A percentile compares a stretch with the other conserved stretches of the same genome.
Evolutionary conservation across 1,140 invertebrate species (phyloP).

Genomic region (Pemphigus obesinymphae): DNA sequence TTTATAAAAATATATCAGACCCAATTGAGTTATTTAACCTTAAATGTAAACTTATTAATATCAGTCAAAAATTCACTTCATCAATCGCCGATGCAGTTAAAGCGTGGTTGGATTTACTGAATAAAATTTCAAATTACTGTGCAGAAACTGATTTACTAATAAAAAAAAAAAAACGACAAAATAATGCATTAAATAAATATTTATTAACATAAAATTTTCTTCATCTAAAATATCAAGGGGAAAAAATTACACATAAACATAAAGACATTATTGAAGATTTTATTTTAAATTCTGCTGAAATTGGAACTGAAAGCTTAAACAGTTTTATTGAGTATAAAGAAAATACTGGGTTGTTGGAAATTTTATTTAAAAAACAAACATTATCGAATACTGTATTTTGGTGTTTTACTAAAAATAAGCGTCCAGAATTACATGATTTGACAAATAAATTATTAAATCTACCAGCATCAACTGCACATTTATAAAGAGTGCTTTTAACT

Average conservation of each 20-base stretch:
- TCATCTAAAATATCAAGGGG: background rate
- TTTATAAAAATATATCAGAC: background rate
- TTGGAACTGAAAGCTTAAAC: background rate
- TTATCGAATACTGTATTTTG: too few relatives aligned
- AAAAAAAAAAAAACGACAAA: conserved; percentile 7
- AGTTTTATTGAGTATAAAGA: background rate
- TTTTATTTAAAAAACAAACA: too few relatives aligned
- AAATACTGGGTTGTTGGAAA: too few relatives aligned
- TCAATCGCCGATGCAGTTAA: background rate
- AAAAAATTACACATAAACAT: background rate
- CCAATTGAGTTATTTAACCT: conserved; percentile 2
- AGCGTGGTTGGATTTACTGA: too few relatives aligned
- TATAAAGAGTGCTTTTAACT: too few relatives aligned
- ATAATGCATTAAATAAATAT: conserved; percentile 18
- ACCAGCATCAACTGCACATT: too few relatives aligned
- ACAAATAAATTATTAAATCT: too few relatives aligned
- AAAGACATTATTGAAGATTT: conserved; percentile 4
- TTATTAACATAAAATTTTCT: background rate
- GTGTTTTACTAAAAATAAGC: too few relatives aligned
- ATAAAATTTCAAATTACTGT: background rate
- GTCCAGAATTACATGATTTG: too few relatives aligned
- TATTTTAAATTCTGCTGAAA: conserved; percentile 3
- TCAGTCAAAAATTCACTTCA: background rate
- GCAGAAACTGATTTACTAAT: background rate
- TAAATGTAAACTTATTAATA: background rate